A percentile compares a stretch with the other conserved stretches of the same genome.
Conservation (phyloP, 2,888 invertebrate species). For the Caenorhabditis parvicauda region DNA sequence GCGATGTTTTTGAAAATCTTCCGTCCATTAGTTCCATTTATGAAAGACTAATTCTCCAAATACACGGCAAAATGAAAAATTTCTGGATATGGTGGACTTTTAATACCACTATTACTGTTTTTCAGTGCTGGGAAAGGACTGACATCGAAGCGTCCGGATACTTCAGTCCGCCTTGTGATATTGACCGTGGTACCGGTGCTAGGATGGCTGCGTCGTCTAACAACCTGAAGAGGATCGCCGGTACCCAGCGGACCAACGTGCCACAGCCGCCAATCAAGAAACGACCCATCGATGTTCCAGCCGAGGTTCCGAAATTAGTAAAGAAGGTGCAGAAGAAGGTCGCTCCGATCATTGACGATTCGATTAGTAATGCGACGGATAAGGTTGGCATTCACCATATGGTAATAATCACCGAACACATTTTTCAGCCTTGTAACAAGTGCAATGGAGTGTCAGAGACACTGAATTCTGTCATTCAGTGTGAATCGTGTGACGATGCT, state of each 20-base stretch:
- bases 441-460: constrained; percentile 12
- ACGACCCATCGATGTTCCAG: not conserved
- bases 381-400: constrained; percentile 5
- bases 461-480: constrained; percentile 13
- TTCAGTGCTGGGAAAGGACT: not conserved
- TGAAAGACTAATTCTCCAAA: too few species aligned
- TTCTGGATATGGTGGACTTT: not conserved
- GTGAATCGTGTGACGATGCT: constrained; percentile 13
- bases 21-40: too few species aligned
- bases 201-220: not conserved
- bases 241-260: constrained; percentile 15
- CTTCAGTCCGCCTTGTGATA: not conserved
- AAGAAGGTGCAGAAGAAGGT: constrained; percentile 17
- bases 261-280: constrained; percentile 5
- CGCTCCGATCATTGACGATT: constrained; percentile 29
- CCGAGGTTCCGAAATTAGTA: not conserved
- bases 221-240: constrained; percentile 21
- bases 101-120: not conserved
- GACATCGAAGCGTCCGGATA: not conserved
- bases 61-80: not conserved
- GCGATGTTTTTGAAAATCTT: too few species aligned
- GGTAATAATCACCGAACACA: not conserved
- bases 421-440: constrained; percentile 12
- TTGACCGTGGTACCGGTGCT: not conserved
- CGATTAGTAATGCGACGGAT: constrained; percentile 16